Conservation (phyloP, 2,888 invertebrate species). For the Pteria penguin region DNA sequence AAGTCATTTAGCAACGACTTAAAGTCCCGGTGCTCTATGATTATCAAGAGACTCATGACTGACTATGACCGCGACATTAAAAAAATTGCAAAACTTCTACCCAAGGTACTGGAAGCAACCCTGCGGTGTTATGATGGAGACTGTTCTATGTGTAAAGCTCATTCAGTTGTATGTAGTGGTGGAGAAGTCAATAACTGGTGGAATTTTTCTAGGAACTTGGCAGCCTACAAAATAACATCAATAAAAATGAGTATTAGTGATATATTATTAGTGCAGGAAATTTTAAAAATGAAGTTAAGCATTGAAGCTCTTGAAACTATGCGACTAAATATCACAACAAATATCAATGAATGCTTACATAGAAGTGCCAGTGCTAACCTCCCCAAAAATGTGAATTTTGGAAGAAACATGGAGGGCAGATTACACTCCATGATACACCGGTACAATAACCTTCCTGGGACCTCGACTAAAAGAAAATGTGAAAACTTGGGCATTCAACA, state of each 20-base stretch:
- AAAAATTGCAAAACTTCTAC: background rate
- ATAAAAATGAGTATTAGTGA: background rate
- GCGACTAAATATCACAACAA: background rate
- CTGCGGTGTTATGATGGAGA: constrained; percentile 4
- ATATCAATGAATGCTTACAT: background rate
- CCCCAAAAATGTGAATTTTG: background rate
- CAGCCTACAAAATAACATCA: background rate
- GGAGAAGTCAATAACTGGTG: background rate
- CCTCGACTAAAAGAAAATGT: background rate
- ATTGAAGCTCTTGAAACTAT: background rate
- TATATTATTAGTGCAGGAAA: background rate
- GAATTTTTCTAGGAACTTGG: background rate
- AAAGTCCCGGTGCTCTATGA: background rate
- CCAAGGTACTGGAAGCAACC: background rate
- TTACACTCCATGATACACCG: background rate
- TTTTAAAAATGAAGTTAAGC: background rate
- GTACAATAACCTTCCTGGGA: background rate
- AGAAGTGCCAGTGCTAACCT: constrained; percentile 1
- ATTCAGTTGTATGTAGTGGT: background rate
- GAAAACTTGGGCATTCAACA: constrained; percentile 1
- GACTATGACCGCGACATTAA: background rate
- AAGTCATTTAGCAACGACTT: background rate
- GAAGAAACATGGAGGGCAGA: background rate
- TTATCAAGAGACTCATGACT: background rate
- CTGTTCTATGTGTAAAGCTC: background rate